A percentile compares a stretch with the other conserved stretches of the same genome.
These are phyloP conservation scores for Pecten maximus DNA, from an alignment of 2,888 invertebrate species.

Conservation along the genomic window DNA sequence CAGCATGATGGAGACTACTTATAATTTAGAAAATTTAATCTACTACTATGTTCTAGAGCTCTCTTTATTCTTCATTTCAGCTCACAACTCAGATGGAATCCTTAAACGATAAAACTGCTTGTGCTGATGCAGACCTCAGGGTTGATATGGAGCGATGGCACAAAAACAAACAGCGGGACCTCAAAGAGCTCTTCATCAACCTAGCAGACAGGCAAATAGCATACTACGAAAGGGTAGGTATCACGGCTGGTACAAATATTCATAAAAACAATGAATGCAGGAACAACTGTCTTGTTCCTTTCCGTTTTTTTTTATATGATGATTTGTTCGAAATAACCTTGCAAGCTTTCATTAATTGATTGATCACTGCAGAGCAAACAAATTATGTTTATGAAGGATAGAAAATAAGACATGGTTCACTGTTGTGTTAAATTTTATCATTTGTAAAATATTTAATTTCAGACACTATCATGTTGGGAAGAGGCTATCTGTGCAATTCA, in stretches of 20 bases:
- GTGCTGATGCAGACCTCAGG: conserved; percentile 88
- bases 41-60: no score
- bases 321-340: no score
- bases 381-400: no score
- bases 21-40: no score
- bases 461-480: neutral
- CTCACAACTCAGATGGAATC: conserved; percentile 83
- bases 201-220: conserved; percentile 87
- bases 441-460: neutral
- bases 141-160: conserved; percentile 89
- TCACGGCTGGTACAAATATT: no score
- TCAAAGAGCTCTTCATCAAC: conserved; percentile 86
- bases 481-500: conserved; percentile 22
- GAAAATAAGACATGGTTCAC: no score
- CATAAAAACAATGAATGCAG: no score
- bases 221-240: conserved; percentile 85
- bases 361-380: no score
- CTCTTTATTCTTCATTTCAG: conserved; percentile 70
- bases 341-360: no score
- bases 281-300: no score
- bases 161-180: conserved; percentile 86
- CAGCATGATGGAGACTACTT: no score
- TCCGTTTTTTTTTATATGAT: no score
- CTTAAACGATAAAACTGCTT: conserved; percentile 86
- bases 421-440: neutral